Evolutionary conservation across 2,888 invertebrate species (phyloP), one percentile per base, ranked within the genome.

Genomic region (Cynaeus angustus): DNA sequence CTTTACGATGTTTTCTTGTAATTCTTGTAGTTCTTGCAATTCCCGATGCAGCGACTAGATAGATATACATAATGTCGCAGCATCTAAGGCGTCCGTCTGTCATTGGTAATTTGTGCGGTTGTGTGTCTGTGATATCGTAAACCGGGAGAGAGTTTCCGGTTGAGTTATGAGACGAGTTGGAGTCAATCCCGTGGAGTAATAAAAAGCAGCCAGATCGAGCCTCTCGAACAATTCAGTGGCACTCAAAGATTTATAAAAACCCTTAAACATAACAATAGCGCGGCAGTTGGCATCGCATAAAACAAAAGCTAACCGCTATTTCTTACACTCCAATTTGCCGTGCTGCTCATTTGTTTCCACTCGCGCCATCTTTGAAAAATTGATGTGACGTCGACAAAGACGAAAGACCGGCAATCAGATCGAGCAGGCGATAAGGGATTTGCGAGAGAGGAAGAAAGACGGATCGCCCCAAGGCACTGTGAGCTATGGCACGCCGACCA

Each of bases 281-380:
- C 77, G 80, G 83, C 83, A 83, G 83, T 84, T 84, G 83, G 84
- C 83, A 81, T 83, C 80, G 83, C 83, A 84, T 85, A 85, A 85
- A 85, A 85, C 84, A 85, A 84, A 82, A 84, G 83, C 83, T 84
- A 84, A 85, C 85, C 85, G 85, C 85, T 85, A 85, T 85, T 85
- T 84, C 85, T 85, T 85, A 85, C 70, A 70, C 84, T 84, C 82
- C 85, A 85, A 85, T 85, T 85, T 85, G 81, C 81, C 82, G 83
- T 76, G 83, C 79, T 81, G 83, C 85, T 85, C 85, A 85, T 85
- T 85, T 85, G 84, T 85, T 85, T 85, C 82, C 83, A 83, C 77
- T 56, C 81, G 65, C 83, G 84, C 83, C 84, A 83, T 83, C 78
- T 83, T 81, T 85, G 85, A 85, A 85, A 85, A 84, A 85, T 85